Conservation (phyloP, 1,140 invertebrate species). For the Cotesia vestalis region DNA sequence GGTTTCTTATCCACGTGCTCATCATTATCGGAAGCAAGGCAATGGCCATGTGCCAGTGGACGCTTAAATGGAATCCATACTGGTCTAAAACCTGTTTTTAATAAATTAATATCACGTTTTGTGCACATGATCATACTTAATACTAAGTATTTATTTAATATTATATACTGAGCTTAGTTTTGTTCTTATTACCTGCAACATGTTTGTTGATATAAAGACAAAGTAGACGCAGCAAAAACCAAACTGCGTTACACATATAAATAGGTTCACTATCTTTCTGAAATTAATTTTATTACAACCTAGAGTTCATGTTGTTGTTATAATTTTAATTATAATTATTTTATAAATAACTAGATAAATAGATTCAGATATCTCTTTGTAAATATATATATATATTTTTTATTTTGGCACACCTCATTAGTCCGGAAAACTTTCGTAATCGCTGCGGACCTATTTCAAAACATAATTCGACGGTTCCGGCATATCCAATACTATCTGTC, state of each 20-base stretch:
- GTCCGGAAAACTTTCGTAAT: constrained; percentile 69
- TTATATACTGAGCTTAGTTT: constrained; percentile 40
- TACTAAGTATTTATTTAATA: constrained; percentile 1
- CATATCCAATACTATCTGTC: constrained; percentile 72
- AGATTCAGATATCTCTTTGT: background rate
- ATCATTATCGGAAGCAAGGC: constrained; percentile 77
- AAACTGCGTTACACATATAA: constrained; percentile 89
- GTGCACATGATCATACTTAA: background rate
- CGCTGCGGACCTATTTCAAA: constrained; percentile 76
- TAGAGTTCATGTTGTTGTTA: constrained; percentile 3
- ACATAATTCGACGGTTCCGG: constrained; percentile 79
- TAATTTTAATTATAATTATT: constrained; percentile 11
- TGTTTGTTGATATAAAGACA: constrained; percentile 87
- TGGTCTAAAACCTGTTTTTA: constrained; percentile 70
- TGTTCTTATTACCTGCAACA: constrained; percentile 71
- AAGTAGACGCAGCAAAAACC: constrained; percentile 97
- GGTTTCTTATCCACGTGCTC: constrained; percentile 78
- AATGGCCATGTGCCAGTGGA: constrained; percentile 77
- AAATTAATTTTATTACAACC: constrained; percentile 46
- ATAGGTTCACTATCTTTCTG: constrained; percentile 75
- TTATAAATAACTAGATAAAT: constrained; percentile 6
- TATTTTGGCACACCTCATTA: constrained; percentile 64
- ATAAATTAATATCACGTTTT: constrained; percentile 12
- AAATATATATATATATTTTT: constrained; percentile 6
- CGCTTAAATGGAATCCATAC: constrained; percentile 68